Evolutionary conservation across 2,113 vertebrate species (phyloP), one percentile per base, ranked within the genome.

Genomic region (Lathamus discolor): DNA sequence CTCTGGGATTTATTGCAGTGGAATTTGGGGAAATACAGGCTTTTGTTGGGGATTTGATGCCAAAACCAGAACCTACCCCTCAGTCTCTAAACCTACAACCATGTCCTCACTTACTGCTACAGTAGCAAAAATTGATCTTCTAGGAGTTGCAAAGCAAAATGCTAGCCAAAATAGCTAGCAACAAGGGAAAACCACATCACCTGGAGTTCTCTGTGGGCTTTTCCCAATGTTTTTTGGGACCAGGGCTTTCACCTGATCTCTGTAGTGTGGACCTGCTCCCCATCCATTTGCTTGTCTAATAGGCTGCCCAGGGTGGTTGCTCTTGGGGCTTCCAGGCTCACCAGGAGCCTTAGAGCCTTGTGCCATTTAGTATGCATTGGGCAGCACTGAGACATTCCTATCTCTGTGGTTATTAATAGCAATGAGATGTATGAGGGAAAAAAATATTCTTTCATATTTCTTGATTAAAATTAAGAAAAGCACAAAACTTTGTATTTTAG

Each of bases 311-410:
- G 7, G 29, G 3, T 27, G 41, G 46, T 7, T 25, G 18, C 46
- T 59, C 13, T 7, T 63, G 35, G 33, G 31, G 11, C 19, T 70
- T 33, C 51, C 59, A 17, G 11, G 59, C 20, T 77, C 19, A 17
- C 7, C 3, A 1, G 5, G 31, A 52, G 8, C 33, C 35, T 11
- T 6, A 16, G 24, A 54, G 35, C 20, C 12, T 59, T 4, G 11
- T 13, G 27, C 11, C 2, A 22, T 17, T 49, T 22, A n/a, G 13
- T n/a, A 7, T 0, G 9, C 9, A 1, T 29, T 2, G 22, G 12
- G 52, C 23, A 16, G 23, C 37, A 2, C 52, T 4, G 39, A 9
- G 52, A 5, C 20, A 5, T 33, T 49, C 22, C 17, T 22, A 13
- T 19, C 20, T 33, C 27, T 1, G 6, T 1, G 1, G 10, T 69